These are phyloP conservation scores for Magallana gigas DNA, from an alignment of 1,140 invertebrate genomes.

Conservation along the genomic window DNA sequence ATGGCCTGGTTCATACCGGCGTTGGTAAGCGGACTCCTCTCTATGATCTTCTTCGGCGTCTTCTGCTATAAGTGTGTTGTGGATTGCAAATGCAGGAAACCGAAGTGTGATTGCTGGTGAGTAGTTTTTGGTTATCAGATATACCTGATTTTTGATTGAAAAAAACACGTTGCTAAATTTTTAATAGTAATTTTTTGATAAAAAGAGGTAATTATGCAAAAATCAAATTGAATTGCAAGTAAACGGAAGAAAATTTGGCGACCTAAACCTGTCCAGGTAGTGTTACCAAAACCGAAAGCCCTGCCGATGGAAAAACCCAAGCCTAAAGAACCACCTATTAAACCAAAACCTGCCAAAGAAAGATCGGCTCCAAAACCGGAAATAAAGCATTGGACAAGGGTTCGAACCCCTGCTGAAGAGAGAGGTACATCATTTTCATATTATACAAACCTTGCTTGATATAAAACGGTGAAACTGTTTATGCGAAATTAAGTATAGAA, in stretches of 20 bases:
- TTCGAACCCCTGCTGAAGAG: background rate
- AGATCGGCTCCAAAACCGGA: slow-evolving; percentile 18
- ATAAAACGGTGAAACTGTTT: too few relatives aligned
- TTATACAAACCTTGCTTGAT: too few relatives aligned
- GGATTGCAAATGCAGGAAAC: slow-evolving; percentile 17
- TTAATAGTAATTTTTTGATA: too few relatives aligned
- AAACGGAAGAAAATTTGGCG: slow-evolving; percentile 11
- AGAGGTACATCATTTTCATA: background rate
- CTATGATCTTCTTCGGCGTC: background rate
- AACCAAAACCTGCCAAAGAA: slow-evolving; percentile 16
- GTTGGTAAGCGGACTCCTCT: background rate
- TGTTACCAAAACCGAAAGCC: background rate
- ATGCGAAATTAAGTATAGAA: too few relatives aligned
- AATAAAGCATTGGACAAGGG: background rate
- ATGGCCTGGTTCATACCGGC: slow-evolving; percentile 3
- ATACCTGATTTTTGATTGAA: too few relatives aligned
- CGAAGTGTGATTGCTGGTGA: slow-evolving; percentile 12
- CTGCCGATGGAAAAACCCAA: background rate
- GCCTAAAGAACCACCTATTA: background rate
- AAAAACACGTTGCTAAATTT: too few relatives aligned
- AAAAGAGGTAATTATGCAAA: too few relatives aligned
- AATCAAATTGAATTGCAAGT: background rate
- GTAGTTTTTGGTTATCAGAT: background rate
- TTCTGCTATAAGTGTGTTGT: background rate
- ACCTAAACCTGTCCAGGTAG: slow-evolving; percentile 5